These are phyloP conservation scores for Philypnodon macrostomus DNA, from an alignment of 2,797 vertebrate species.

Conservation along the genomic window DNA sequence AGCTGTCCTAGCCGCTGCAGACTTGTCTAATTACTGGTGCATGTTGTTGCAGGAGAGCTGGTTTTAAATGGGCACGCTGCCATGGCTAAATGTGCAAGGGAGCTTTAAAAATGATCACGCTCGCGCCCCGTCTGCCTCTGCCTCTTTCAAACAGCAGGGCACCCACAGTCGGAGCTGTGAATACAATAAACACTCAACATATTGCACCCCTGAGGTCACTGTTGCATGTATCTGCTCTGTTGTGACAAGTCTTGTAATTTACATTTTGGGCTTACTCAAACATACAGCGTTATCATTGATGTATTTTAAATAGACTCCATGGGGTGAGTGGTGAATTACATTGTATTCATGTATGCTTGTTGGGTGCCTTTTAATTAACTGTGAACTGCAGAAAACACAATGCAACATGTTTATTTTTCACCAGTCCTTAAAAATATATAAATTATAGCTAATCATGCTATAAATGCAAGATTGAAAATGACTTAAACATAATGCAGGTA, in stretches of 20 bases:
- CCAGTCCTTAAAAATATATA: no score
- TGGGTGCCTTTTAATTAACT: no score
- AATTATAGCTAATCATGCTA: no score
- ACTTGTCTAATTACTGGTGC: slow-evolving; percentile 51
- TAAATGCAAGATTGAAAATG: no score
- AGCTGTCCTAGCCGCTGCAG: slow-evolving; percentile 36
- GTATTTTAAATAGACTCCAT: no score
- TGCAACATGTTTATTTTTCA: no score
- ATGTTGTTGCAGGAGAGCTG: slow-evolving; percentile 22
- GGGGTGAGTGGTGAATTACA: no score
- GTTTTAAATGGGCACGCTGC: slow-evolving; percentile 51
- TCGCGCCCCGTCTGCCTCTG: slow-evolving; percentile 36
- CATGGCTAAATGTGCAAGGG: slow-evolving; percentile 50
- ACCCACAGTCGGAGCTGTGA: slow-evolving; percentile 16
- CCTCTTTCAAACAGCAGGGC: slow-evolving; percentile 34
- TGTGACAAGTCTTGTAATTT: slow-evolving; percentile 17
- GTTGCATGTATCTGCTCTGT: slow-evolving; percentile 11
- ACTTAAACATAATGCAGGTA: no score
- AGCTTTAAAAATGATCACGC: slow-evolving; percentile 58
- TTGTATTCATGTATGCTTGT: no score
- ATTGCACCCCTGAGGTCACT: slow-evolving; percentile 30
- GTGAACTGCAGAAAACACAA: no score
- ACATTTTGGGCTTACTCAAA: slow-evolving; percentile 17
- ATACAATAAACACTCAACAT: slow-evolving; percentile 32
- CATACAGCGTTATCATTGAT: background rate